Conservation (phyloP, 2,797 vertebrate genomes). For the Tamandua tetradactyla region DNA sequence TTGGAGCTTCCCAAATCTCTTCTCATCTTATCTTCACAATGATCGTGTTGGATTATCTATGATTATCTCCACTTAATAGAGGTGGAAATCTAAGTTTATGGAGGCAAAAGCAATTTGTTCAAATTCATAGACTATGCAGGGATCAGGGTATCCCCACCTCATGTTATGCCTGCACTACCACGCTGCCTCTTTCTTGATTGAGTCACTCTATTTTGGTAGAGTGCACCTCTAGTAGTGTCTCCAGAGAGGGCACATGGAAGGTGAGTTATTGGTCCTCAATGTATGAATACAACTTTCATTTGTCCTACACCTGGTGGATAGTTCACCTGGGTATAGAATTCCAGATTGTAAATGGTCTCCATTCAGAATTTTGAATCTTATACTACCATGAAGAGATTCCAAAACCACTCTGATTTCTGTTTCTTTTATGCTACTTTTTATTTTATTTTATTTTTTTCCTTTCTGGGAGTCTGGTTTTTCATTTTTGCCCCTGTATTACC, state of each 20-base stretch:
- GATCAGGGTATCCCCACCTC: neutral
- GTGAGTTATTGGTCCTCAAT: neutral
- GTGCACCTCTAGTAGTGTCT: neutral
- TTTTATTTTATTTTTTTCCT: neutral
- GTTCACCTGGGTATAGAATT: neutral
- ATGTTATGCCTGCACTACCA: fast-evolving
- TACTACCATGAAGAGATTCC: neutral
- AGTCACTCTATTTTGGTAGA: neutral
- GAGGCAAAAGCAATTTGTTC: neutral
- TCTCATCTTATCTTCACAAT: neutral
- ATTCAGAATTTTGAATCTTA: neutral
- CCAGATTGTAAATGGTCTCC: neutral
- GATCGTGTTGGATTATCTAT: neutral
- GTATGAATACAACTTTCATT: neutral
- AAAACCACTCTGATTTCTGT: neutral
- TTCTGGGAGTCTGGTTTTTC: neutral
- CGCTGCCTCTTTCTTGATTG: neutral
- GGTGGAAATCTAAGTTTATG: neutral
- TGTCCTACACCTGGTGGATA: neutral
- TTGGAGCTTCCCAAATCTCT: neutral
- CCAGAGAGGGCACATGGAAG: neutral
- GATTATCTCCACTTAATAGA: neutral
- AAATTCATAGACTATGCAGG: neutral
- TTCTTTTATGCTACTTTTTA: neutral
- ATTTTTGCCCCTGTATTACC: neutral